A percentile compares a stretch with the other conserved stretches of the same genome.
Conservation (phyloP, 2,113 vertebrate species). For the Lasiurus cinereus region DNA sequence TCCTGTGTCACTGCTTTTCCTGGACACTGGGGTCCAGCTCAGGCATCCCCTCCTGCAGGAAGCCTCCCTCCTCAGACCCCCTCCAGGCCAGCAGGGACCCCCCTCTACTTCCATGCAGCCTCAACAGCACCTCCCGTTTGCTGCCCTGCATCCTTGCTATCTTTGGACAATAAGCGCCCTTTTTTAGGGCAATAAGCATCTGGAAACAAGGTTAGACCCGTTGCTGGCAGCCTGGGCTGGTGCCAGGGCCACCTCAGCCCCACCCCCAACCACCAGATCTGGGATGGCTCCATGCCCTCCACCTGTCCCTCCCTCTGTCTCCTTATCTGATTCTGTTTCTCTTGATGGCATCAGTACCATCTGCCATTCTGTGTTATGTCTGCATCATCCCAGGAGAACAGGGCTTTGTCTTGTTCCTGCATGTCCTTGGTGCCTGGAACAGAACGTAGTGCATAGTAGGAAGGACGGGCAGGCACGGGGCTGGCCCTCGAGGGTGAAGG, state of each 20-base stretch:
- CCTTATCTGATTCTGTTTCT: background rate
- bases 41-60: background rate
- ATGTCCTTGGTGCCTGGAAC: background rate
- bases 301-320: too few relatives aligned
- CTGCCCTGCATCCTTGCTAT: background rate
- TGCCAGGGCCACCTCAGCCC: background rate
- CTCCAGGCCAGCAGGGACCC: background rate
- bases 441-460: background rate
- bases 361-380: too few relatives aligned
- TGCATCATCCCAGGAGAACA: background rate
- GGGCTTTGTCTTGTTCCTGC: background rate
- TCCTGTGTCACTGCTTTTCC: background rate
- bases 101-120: too few relatives aligned
- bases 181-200: background rate
- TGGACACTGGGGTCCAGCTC: background rate
- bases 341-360: background rate
- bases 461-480: fast-evolving
- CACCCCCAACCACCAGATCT: fast-evolving
- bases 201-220: background rate
- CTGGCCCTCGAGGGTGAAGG: background rate
- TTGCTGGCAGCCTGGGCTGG: background rate
- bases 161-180: background rate
- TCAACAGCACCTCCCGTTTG: too few relatives aligned
- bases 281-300: background rate
- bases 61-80: background rate